Percentiles rank a stretch among this genome's conserved stretches.
Conservation (phyloP, 1,140 invertebrate species). For the Leptinotarsa texana region DNA sequence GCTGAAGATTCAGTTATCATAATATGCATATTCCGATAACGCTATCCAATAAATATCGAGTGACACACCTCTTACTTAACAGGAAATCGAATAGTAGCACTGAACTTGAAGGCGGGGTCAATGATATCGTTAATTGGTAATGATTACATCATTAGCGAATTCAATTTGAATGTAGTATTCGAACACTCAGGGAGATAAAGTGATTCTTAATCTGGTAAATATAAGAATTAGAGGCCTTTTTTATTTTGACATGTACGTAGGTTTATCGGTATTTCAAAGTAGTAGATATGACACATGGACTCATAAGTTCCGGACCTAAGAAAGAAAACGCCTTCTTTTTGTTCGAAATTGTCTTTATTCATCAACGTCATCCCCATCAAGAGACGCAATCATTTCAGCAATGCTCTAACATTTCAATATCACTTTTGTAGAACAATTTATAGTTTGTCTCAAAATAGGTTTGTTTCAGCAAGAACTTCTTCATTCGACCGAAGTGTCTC, state of each 20-base stretch:
- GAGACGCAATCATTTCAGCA: too few relatives aligned
- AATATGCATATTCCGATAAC: conserved; percentile 11
- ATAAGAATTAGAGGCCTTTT: not conserved
- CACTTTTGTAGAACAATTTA: too few relatives aligned
- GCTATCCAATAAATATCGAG: conserved; percentile 6
- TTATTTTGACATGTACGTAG: not conserved
- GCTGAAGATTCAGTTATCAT: not conserved
- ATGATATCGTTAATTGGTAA: conserved; percentile 4
- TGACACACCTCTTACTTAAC: conserved; percentile 3
- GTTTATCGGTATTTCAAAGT: too few relatives aligned
- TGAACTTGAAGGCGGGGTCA: conserved; percentile 19
- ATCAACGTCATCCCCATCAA: too few relatives aligned
- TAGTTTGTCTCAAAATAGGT: too few relatives aligned
- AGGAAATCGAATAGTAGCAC: conserved; percentile 15
- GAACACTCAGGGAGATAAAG: not conserved
- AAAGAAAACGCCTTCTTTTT: too few relatives aligned
- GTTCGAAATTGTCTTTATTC: not conserved
- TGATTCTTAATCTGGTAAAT: not conserved
- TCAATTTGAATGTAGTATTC: not conserved
- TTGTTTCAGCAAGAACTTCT: too few relatives aligned
- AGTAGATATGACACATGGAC: too few relatives aligned
- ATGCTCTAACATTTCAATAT: too few relatives aligned
- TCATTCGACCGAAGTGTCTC: too few relatives aligned
- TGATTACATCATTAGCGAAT: conserved; percentile 11
- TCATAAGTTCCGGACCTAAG: too few relatives aligned